Percentiles rank a stretch among this genome's conserved stretches.
phyloP scores from a whole-genome alignment of 2,797 vertebrate genomes.

The Onychomys arenicola region DNA sequence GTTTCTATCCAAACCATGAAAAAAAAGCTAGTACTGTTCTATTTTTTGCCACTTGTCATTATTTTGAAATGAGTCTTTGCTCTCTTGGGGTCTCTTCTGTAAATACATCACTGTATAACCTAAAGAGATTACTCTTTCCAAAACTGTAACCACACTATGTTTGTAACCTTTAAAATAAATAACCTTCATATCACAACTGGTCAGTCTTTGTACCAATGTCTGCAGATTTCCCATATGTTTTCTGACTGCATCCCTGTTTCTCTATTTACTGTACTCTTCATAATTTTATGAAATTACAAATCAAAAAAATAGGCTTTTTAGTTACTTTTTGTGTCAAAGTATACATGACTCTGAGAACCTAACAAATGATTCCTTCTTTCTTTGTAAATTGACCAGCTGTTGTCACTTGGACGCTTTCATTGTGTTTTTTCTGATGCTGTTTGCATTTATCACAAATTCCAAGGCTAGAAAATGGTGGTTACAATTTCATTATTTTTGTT shows the following conservation, averaged over 20 bases:
- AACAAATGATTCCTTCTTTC: neutral
- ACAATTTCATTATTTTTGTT: neutral
- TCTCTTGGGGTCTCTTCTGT: neutral
- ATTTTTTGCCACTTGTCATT: neutral
- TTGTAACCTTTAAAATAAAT: neutral
- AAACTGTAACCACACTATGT: neutral
- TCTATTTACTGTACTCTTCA: neutral
- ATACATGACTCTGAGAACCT: neutral
- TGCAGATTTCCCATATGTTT: neutral
- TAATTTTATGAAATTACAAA: neutral
- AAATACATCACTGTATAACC: neutral
- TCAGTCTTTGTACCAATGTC: neutral
- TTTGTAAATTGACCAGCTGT: neutral
- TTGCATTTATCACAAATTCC: neutral
- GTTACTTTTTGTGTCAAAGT: neutral
- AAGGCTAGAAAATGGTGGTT: neutral
- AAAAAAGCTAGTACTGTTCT: neutral
- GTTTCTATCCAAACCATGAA: neutral
- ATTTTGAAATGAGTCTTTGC: neutral
- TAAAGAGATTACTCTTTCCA: neutral
- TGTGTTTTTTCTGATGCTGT: neutral
- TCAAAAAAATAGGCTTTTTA: neutral
- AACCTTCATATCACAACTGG: neutral
- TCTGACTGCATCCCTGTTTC: neutral
- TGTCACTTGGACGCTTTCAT: neutral